A percentile compares a stretch with the other conserved stretches of the same genome.
Conservation (phyloP, 2,888 invertebrate genomes). For the Morinoia aosen region DNA sequence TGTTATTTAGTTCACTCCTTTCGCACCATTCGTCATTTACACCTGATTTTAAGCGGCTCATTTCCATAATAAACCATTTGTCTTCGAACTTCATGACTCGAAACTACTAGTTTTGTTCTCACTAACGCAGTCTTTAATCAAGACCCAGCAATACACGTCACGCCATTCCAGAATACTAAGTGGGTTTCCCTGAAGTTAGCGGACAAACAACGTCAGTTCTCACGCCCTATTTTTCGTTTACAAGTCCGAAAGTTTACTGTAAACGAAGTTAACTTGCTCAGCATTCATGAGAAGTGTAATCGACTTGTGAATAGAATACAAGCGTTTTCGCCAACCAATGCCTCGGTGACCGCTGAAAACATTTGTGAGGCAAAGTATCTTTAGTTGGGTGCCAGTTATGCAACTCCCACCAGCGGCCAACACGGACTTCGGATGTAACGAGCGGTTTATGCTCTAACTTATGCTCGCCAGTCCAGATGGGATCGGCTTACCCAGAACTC, state of each 20-base stretch:
- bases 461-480: background rate
- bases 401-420: background rate
- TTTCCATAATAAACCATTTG: background rate
- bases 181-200: background rate
- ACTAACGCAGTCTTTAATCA: background rate
- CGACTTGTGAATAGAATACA: constrained; percentile 21
- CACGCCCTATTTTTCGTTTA: background rate
- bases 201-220: constrained; percentile 4
- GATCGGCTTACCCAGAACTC: background rate
- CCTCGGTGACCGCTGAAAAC: background rate
- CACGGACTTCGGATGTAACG: background rate
- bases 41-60: background rate
- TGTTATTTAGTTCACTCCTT: background rate
- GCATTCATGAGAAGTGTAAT: constrained; percentile 6
- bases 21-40: background rate
- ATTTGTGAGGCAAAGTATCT: background rate
- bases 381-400: background rate
- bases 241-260: constrained; percentile 7
- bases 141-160: background rate
- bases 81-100: background rate
- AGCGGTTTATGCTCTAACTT: constrained; percentile 33
- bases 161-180: background rate
- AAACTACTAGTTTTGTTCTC: background rate
- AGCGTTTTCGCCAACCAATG: background rate
- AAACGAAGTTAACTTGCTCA: constrained; percentile 8